A percentile compares a stretch with the other conserved stretches of the same genome.
Evolutionary conservation across 2,113 vertebrate species (phyloP).

Genomic region (Melanotaenia duboulayi): DNA sequence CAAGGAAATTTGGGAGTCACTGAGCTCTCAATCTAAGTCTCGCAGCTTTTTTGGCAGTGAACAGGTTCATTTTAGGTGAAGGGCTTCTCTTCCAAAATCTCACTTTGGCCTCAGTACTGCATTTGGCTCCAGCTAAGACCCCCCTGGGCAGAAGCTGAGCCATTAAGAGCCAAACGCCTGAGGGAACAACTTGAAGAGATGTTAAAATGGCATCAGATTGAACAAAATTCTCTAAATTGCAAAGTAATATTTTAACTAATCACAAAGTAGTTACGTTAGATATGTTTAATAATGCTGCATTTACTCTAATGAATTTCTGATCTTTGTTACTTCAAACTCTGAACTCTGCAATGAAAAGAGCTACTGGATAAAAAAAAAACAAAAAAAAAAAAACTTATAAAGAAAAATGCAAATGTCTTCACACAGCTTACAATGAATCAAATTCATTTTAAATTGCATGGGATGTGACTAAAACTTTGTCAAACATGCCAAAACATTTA

Average conservation of each 20-base stretch:
- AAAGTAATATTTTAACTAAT: slow-evolving; percentile 17
- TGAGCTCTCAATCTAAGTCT: slow-evolving; percentile 37
- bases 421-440: slow-evolving; percentile 42
- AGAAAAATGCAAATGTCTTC: slow-evolving; percentile 37
- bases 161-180: slow-evolving; percentile 59
- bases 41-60: slow-evolving; percentile 40
- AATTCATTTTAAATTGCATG: slow-evolving; percentile 49
- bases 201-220: slow-evolving; percentile 24
- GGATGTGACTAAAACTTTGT: slow-evolving; percentile 53
- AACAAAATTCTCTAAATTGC: slow-evolving; percentile 32
- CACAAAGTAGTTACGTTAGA: slow-evolving; percentile 1
- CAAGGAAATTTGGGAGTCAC: slow-evolving; percentile 7
- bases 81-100: slow-evolving; percentile 57
- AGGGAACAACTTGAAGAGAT: slow-evolving; percentile 45
- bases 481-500: slow-evolving; percentile 44
- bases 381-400: background rate
- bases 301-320: slow-evolving; percentile 6
- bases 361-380: background rate
- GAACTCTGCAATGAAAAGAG: slow-evolving; percentile 21
- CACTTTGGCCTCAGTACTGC: slow-evolving; percentile 55
- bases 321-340: slow-evolving; percentile 10
- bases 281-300: slow-evolving; percentile 1
- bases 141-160: slow-evolving; percentile 49
- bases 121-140: slow-evolving; percentile 53
- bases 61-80: slow-evolving; percentile 53